These are phyloP conservation scores for Heterodera schachtii DNA, from an alignment of 1,140 invertebrate genomes.

Conservation along the genomic window DNA sequence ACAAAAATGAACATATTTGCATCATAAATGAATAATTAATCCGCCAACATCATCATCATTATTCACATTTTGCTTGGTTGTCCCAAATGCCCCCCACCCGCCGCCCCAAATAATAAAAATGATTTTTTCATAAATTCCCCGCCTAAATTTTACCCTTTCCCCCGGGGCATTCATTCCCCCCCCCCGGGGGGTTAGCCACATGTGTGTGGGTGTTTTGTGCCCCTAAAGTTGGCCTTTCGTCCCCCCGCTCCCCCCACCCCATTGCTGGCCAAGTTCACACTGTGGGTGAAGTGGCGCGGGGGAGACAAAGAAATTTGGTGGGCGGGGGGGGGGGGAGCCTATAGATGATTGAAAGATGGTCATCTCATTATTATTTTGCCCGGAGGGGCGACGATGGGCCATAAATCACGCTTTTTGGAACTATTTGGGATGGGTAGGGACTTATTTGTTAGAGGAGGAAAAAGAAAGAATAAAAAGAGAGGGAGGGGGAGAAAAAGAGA, in stretches of 20 bases:
- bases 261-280: neutral
- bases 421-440: neutral
- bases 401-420: slow-evolving; percentile 3
- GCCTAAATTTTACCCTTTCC: neutral
- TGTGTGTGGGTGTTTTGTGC: neutral
- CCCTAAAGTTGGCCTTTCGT: neutral
- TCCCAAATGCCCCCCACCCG: too few species aligned
- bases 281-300: neutral
- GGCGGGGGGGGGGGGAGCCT: too few species aligned
- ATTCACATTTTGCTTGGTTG: too few species aligned
- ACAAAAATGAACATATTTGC: too few species aligned
- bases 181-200: neutral
- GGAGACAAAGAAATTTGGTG: neutral
- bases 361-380: neutral
- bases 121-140: neutral
- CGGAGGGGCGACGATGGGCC: neutral
- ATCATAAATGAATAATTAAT: too few species aligned
- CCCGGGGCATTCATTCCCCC: neutral
- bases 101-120: neutral
- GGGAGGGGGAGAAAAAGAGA: too few species aligned
- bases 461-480: neutral
- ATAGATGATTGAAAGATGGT: neutral
- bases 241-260: too few species aligned
- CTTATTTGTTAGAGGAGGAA: neutral
- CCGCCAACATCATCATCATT: too few species aligned